phyloP scores from a whole-genome alignment of 1,140 invertebrate species.

The Apis cerana region DNA sequence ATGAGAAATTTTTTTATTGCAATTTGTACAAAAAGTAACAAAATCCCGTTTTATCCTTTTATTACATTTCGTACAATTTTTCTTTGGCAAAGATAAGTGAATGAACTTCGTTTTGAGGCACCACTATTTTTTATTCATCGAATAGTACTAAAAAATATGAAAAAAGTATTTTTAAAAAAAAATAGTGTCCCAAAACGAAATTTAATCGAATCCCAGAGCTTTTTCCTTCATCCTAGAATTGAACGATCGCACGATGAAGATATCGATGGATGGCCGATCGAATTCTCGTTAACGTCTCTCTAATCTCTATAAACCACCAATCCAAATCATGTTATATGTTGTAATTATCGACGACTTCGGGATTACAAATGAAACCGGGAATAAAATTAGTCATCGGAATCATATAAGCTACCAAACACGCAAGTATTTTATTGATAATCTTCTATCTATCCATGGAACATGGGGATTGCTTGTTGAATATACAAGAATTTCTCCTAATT shows the following conservation, averaged over 20 bases:
- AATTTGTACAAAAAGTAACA: too few species aligned
- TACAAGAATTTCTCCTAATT: slow-evolving; percentile 14
- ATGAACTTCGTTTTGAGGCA: too few species aligned
- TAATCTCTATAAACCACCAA: neutral
- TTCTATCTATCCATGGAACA: neutral
- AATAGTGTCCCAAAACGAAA: too few species aligned
- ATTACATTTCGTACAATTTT: too few species aligned
- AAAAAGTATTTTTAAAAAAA: neutral
- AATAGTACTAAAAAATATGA: neutral
- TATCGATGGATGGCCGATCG: neutral
- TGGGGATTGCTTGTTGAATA: neutral
- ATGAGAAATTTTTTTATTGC: too few species aligned
- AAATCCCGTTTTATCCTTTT: too few species aligned
- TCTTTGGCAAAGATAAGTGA: too few species aligned
- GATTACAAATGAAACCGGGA: neutral
- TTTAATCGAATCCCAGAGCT: too few species aligned
- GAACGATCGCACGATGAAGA: neutral
- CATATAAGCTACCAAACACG: neutral
- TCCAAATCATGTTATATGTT: neutral
- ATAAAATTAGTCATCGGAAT: slow-evolving; percentile 13
- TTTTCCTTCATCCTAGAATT: too few species aligned
- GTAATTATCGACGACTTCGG: slow-evolving; percentile 1
- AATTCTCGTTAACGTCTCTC: slow-evolving; percentile 9
- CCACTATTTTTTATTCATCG: too few species aligned
- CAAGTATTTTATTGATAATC: slow-evolving; percentile 20